Conservation (phyloP, 1,140 invertebrate species). For the Bombus haemorrhoidalis region DNA sequence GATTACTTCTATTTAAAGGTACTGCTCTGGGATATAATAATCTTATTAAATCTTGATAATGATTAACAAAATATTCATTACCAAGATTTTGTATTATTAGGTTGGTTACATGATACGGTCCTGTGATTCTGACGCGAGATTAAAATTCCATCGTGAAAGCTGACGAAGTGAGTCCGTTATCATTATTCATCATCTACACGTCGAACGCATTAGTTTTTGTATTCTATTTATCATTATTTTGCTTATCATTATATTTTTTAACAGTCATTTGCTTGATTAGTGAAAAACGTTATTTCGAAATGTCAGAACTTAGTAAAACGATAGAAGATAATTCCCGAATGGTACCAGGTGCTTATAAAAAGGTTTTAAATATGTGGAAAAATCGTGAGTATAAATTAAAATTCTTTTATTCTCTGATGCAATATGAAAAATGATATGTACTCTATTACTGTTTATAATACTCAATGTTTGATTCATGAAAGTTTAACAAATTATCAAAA, state of each 20-base stretch:
- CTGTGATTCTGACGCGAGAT: conserved; percentile 56
- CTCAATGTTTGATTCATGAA: neutral
- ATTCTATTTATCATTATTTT: neutral
- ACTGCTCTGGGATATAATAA: no score
- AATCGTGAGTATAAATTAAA: conserved; percentile 65
- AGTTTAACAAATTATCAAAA: neutral
- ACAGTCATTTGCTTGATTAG: neutral
- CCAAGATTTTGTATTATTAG: conserved; percentile 26
- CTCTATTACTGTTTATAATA: neutral
- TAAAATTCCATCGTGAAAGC: conserved; percentile 53
- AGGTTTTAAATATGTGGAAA: conserved; percentile 67
- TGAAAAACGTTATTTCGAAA: conserved; percentile 15
- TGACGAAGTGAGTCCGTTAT: conserved; percentile 56
- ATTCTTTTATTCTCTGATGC: neutral
- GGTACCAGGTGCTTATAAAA: conserved; percentile 62
- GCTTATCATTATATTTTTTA: neutral
- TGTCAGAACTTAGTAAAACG: conserved; percentile 49
- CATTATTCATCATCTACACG: conserved; percentile 56
- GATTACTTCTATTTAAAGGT: neutral
- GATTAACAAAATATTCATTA: neutral
- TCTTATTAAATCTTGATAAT: neutral
- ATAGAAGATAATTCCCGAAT: conserved; percentile 42
- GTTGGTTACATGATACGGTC: conserved; percentile 48
- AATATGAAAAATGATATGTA: neutral
- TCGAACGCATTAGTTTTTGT: neutral